These are phyloP conservation scores for Scaptomyza cyrtandrae DNA, from an alignment of 2,888 invertebrate genomes.

Conservation along the genomic window DNA sequence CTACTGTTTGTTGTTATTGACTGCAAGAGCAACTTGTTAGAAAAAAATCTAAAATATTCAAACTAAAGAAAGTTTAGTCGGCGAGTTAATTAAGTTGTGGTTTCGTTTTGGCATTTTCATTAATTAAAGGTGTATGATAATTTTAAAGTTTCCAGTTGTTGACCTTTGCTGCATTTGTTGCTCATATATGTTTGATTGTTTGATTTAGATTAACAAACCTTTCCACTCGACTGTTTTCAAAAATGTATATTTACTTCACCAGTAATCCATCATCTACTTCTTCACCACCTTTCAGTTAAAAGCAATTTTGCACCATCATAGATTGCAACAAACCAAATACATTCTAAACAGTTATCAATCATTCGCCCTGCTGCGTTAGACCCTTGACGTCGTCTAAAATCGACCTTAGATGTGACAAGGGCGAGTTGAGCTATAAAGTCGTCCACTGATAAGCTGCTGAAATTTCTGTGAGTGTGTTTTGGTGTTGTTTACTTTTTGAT, in stretches of 20 bases:
- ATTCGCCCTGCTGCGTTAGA: constrained; percentile 13
- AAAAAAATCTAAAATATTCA: constrained; percentile 5
- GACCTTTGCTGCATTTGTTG: too few relatives aligned
- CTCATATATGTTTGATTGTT: too few relatives aligned
- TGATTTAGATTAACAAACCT: neutral
- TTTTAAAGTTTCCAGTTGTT: too few relatives aligned
- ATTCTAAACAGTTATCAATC: constrained; percentile 52
- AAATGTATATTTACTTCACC: neutral
- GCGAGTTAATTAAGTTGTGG: constrained; percentile 22
- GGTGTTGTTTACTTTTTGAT: constrained; percentile 2
- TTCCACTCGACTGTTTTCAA: neutral
- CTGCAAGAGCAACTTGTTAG: constrained; percentile 33
- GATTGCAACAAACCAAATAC: neutral
- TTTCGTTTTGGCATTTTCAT: neutral
- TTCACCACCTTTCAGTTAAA: neutral
- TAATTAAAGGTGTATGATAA: constrained; percentile 4
- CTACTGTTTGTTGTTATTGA: constrained; percentile 26
- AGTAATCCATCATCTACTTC: neutral
- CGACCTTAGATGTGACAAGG: constrained; percentile 54
- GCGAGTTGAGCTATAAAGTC: constrained; percentile 36
- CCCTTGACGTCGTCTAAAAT: constrained; percentile 19
- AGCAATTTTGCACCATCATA: neutral
- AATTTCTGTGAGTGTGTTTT: constrained; percentile 12
- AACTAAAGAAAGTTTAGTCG: neutral
- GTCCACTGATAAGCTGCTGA: constrained; percentile 45